Evolutionary conservation across 2,888 invertebrate species (phyloP), one percentile per base, ranked within the genome.

Genomic region (Phaonia tiefii): DNA sequence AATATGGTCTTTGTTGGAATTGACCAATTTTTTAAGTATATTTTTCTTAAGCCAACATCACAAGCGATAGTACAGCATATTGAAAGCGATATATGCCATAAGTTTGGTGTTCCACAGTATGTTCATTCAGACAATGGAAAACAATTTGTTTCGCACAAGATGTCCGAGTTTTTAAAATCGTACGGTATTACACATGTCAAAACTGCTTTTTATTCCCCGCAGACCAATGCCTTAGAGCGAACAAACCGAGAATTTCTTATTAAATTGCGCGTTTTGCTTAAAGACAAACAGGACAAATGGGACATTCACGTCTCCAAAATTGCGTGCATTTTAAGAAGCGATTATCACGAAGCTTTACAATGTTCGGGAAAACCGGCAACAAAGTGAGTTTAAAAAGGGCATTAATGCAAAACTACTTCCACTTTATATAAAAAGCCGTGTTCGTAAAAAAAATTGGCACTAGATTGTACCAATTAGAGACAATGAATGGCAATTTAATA

Each of bases 161-260:
- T 83, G 67, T 22, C 78, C 20, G 56, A 46, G 7, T 75, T 85
- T 8, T 37, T 83, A 1, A 65, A 63, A 25, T 46, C 31, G n/a
- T 85, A 84, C 63, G 71, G 83, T n/a, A 51, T 81, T 0, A 79
- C 37, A 13, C 58, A 85, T 7, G 37, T 71, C 2, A 84, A 78
- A 22, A 86, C 84, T 42, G 80, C 85, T 0, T 58, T 71, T 11
- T 88, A 89, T 73, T 85, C 86, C 26, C 86, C 88, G 10, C 11
- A 11, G 11, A n/a, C 11, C 2, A 44, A 44, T 44, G 10, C 13
- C n/a, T 44, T n/a, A 2, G 44, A 44, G n/a, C 44, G 44, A 2
- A 44, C 44, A 2, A 44, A 44, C n/a, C 4, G 44, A 44, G 44
- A 44, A 11, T 44, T 44, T 44, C 10, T 44, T 44, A 44, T 2